phyloP scores from a whole-genome alignment of 2,888 invertebrate species.

The Aphelenchoides bicaudatus region DNA sequence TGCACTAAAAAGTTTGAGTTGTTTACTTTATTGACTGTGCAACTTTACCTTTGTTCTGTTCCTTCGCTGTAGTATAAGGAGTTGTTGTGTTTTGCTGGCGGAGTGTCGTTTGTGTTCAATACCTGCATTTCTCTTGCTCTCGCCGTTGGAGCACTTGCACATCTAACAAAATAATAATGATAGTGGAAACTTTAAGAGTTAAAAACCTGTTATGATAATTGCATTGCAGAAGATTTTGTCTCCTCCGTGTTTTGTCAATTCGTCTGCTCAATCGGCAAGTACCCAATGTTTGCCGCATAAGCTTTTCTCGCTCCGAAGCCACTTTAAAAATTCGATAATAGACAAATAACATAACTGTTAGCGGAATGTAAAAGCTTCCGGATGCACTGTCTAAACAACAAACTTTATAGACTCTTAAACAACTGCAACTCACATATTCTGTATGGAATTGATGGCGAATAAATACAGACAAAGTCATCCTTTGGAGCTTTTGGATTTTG shows the following conservation, averaged over 20 bases:
- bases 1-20: too few species aligned
- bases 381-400: conserved; percentile 63
- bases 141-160: conserved; percentile 34
- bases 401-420: too few species aligned
- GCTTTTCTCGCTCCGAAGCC: conserved; percentile 56
- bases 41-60: neutral
- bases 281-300: conserved; percentile 58
- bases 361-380: conserved; percentile 63
- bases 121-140: conserved; percentile 29
- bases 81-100: conserved; percentile 3
- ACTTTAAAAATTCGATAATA: conserved; percentile 61
- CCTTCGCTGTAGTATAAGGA: conserved; percentile 7
- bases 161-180: conserved; percentile 23
- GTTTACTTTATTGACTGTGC: too few species aligned
- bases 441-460: conserved; percentile 59
- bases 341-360: conserved; percentile 63
- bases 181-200: neutral
- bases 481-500: conserved; percentile 24
- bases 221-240: conserved; percentile 23
- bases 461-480: conserved; percentile 49
- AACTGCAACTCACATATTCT: too few species aligned
- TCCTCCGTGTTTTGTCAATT: conserved; percentile 39
- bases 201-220: conserved; percentile 31
- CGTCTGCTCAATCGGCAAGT: conserved; percentile 56
- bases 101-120: neutral